Evolutionary conservation across 2,888 invertebrate species (phyloP).

Genomic region (Megamerina dolium): DNA sequence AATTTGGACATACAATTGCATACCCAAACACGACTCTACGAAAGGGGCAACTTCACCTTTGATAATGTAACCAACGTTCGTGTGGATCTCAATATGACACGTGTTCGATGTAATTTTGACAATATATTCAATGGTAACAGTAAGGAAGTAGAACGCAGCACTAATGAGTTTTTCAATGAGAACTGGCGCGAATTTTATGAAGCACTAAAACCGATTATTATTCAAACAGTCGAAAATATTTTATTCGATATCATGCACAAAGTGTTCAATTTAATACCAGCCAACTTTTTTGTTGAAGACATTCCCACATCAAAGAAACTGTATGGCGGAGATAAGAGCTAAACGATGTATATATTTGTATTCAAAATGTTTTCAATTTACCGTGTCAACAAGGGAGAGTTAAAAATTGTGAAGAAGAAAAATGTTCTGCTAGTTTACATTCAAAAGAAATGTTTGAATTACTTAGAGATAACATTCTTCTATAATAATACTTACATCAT

Average conservation of each 20-base stretch:
- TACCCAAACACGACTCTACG: conserved; percentile 58
- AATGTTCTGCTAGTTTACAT: no score
- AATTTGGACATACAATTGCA: conserved; percentile 59
- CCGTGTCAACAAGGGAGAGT: no score
- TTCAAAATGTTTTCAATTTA: no score
- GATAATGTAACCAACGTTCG: conserved; percentile 61
- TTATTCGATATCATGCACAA: conserved; percentile 57
- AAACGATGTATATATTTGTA: no score
- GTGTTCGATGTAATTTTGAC: conserved; percentile 59
- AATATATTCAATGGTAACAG: conserved; percentile 68
- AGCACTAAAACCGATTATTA: conserved; percentile 60
- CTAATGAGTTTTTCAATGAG: conserved; percentile 64
- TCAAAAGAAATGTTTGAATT: no score
- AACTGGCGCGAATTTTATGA: conserved; percentile 67
- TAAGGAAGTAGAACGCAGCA: conserved; percentile 63
- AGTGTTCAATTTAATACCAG: conserved; percentile 63
- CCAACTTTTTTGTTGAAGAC: conserved; percentile 61
- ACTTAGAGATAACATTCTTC: no score
- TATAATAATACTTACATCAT: no score
- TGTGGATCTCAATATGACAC: conserved; percentile 60
- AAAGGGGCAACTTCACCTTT: conserved; percentile 58
- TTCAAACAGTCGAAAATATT: conserved; percentile 62
- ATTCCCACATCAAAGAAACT: conserved; percentile 42
- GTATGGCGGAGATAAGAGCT: conserved; percentile 23
- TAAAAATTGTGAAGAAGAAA: no score